Evolutionary conservation across 1,140 invertebrate species (phyloP).

Genomic region (Bombus waltoni): DNA sequence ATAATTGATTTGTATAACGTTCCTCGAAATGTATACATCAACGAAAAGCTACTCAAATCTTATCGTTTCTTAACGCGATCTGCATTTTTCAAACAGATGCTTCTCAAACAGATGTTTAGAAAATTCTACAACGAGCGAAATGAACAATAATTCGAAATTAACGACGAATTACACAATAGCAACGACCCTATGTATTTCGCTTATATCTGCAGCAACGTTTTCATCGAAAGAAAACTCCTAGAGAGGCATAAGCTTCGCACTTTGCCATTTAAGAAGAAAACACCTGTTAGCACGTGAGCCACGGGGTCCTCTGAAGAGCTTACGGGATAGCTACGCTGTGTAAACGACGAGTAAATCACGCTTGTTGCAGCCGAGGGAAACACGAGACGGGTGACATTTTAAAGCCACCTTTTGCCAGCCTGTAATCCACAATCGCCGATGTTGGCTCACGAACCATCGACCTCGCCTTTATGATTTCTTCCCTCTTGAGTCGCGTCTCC

Average conservation of each 20-base stretch:
- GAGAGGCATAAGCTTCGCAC: slow-evolving; percentile 8
- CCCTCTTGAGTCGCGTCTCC: slow-evolving; percentile 20
- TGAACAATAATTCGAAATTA: not conserved
- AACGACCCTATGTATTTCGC: too few relatives aligned
- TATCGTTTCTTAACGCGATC: too few relatives aligned
- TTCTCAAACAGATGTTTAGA: too few relatives aligned
- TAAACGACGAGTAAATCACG: slow-evolving; percentile 49
- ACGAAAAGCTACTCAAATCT: too few relatives aligned
- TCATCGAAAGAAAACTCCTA: not conserved
- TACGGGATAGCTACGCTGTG: not conserved
- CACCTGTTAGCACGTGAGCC: slow-evolving; percentile 10
- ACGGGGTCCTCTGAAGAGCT: not conserved
- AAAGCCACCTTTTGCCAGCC: slow-evolving; percentile 66
- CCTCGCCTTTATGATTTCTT: slow-evolving; percentile 59
- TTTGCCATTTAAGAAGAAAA: slow-evolving; percentile 53
- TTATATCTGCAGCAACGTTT: not conserved
- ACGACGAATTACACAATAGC: too few relatives aligned
- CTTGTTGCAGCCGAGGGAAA: slow-evolving; percentile 44
- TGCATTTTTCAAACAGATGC: too few relatives aligned
- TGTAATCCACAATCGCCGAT: slow-evolving; percentile 67
- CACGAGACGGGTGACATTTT: slow-evolving; percentile 63
- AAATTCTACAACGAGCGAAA: not conserved
- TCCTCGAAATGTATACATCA: too few relatives aligned
- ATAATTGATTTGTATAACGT: too few relatives aligned
- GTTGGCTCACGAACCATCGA: slow-evolving; percentile 58